phyloP scores from a whole-genome alignment of 2,888 invertebrate species.

The Cylloceria caligata region DNA sequence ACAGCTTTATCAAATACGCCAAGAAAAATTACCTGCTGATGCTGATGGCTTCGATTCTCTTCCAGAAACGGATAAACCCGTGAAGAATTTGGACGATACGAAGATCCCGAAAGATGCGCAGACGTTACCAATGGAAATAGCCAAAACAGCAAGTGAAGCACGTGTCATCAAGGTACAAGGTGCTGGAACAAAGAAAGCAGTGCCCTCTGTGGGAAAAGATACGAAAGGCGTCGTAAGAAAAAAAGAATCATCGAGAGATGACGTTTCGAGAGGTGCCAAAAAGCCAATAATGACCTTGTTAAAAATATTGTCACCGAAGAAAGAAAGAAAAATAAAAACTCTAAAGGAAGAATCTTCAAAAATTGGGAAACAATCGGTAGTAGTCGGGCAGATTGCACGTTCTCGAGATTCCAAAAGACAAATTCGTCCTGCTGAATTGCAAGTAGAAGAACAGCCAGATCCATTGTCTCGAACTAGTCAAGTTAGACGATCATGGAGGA shows the following conservation, averaged over 20 bases:
- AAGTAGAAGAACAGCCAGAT: constrained; percentile 32
- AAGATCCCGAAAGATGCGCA: constrained; percentile 28
- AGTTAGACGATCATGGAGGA: constrained; percentile 40
- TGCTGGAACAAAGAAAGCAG: constrained; percentile 19
- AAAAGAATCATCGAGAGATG: constrained; percentile 31
- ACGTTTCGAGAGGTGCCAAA: not conserved
- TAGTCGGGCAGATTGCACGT: not conserved
- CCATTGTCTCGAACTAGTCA: constrained; percentile 17
- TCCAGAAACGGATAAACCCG: constrained; percentile 62
- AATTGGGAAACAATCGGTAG: constrained; percentile 26
- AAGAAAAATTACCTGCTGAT: constrained; percentile 62
- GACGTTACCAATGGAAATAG: constrained; percentile 4
- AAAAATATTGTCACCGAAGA: constrained; percentile 36
- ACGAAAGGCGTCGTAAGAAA: constrained; percentile 32
- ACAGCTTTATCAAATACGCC: constrained; percentile 64
- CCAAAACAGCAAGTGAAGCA: constrained; percentile 1
- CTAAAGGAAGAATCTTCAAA: constrained; percentile 43
- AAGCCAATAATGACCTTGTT: not conserved
- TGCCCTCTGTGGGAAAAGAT: not conserved
- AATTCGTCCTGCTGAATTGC: constrained; percentile 19
- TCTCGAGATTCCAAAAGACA: constrained; percentile 40
- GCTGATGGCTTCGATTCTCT: constrained; percentile 69
- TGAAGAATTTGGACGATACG: constrained; percentile 53
- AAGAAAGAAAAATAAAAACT: constrained; percentile 39
- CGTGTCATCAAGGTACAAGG: not conserved